Conservation (phyloP, 2,113 vertebrate genomes). For the Panthera uncia region DNA sequence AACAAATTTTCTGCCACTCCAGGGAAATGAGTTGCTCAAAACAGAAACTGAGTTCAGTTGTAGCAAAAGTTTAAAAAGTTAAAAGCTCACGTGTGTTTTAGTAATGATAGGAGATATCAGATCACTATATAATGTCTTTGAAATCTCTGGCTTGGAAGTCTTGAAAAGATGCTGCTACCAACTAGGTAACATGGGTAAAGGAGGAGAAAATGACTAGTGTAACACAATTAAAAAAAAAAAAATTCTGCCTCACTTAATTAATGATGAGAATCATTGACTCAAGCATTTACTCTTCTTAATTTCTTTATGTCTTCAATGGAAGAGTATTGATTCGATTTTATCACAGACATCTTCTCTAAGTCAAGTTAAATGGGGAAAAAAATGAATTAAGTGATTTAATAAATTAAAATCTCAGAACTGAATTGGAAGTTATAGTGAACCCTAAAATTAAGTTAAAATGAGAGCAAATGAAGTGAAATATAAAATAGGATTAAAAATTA, state of each 20-base stretch:
- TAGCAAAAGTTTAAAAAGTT: not conserved
- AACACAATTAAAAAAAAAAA: not conserved
- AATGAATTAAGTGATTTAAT: conserved; percentile 37
- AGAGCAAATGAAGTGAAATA: conserved; percentile 31
- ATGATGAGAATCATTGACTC: conserved; percentile 1
- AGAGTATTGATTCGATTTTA: conserved; percentile 10
- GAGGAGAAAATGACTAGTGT: not conserved
- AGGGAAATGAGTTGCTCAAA: not conserved
- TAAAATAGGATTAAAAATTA: conserved; percentile 45
- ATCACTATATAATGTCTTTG: not conserved
- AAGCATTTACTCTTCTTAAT: conserved; percentile 33
- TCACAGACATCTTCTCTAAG: not conserved
- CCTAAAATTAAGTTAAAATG: conserved; percentile 55
- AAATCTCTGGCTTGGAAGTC: not conserved
- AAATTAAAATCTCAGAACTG: conserved; percentile 53
- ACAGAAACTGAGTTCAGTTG: not conserved
- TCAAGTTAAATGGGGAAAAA: not conserved
- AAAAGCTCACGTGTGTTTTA: not conserved
- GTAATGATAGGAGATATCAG: not conserved
- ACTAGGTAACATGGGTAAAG: not conserved
- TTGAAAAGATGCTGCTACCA: not conserved
- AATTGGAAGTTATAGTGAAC: conserved; percentile 28
- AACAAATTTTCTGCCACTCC: not conserved
- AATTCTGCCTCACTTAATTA: conserved; percentile 15
- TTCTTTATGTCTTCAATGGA: conserved; percentile 34